A percentile compares a stretch with the other conserved stretches of the same genome.
phyloP scores from a whole-genome alignment of 2,888 invertebrate genomes.

The Heliconius aoede region DNA sequence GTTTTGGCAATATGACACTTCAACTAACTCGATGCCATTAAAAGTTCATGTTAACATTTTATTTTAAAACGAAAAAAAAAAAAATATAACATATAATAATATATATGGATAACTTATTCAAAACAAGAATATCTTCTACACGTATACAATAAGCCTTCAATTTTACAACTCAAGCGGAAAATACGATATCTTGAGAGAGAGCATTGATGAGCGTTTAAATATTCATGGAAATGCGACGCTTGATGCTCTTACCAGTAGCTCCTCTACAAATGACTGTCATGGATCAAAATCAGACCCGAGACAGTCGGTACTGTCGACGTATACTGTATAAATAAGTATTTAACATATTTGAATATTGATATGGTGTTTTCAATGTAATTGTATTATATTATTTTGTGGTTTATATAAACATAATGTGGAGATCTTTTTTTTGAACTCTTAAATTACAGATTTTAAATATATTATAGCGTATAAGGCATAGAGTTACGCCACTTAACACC shows the following conservation, averaged over 20 bases:
- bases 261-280: conserved; percentile 69
- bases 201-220: conserved; percentile 77
- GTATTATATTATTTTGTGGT: conserved; percentile 25
- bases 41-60: not conserved
- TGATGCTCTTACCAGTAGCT: conserved; percentile 50
- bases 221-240: conserved; percentile 67
- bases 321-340: conserved; percentile 45
- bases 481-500: too few species aligned
- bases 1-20: not conserved
- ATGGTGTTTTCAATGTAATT: conserved; percentile 32
- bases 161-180: conserved; percentile 72
- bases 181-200: conserved; percentile 77
- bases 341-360: conserved; percentile 43
- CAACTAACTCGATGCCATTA: not conserved
- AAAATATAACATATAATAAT: too few species aligned
- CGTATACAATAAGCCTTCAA: conserved; percentile 55
- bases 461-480: too few species aligned
- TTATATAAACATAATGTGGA: not conserved
- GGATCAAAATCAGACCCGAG: conserved; percentile 52
- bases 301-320: conserved; percentile 41
- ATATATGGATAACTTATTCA: not conserved
- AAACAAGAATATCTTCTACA: conserved; percentile 41
- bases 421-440: too few species aligned
- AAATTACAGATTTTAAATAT: too few species aligned
- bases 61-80: not conserved